These are phyloP conservation scores for Clinocottus analis DNA, from an alignment of 2,113 vertebrate genomes.

Conservation along the genomic window DNA sequence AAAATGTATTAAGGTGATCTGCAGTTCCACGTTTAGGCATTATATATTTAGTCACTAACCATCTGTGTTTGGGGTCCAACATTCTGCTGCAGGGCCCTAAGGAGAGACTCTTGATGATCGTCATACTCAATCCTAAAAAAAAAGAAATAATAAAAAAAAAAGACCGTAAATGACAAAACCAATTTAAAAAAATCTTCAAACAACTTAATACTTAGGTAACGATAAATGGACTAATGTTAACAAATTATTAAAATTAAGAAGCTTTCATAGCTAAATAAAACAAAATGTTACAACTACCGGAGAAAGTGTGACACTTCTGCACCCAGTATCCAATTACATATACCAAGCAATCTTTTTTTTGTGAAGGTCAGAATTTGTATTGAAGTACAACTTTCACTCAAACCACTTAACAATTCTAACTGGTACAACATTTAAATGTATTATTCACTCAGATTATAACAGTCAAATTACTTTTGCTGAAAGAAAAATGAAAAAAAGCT, in stretches of 20 bases:
- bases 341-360: neutral
- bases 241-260: neutral
- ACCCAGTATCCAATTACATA: neutral
- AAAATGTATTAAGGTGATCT: neutral
- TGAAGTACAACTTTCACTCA: neutral
- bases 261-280: neutral
- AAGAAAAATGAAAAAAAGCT: no score
- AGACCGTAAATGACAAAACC: neutral
- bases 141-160: no score
- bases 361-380: neutral
- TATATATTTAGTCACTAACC: constrained; percentile 76
- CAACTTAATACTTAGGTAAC: neutral
- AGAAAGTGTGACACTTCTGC: neutral
- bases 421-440: neutral
- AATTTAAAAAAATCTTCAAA: neutral
- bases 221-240: neutral
- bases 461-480: neutral
- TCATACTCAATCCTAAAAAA: constrained; percentile 90
- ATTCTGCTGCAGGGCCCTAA: constrained; percentile 87
- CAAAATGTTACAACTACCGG: neutral
- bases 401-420: neutral
- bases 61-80: constrained; percentile 87
- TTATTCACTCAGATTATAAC: neutral
- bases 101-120: constrained; percentile 89
- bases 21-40: neutral